Conservation (phyloP, 1,140 invertebrate genomes). For the Laupala kohalensis region DNA sequence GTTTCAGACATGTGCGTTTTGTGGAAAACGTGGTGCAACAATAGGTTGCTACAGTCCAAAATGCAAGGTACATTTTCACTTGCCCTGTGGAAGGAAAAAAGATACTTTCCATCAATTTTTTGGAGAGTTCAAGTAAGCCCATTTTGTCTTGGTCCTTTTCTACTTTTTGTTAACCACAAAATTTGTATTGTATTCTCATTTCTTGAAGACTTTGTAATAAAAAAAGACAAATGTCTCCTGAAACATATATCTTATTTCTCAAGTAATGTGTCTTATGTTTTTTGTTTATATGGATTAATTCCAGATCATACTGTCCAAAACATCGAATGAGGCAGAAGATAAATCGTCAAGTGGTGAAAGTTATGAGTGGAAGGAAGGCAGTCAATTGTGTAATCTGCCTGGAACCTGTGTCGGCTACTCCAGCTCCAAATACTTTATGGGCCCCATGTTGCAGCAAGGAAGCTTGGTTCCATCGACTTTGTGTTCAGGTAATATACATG, state of each 20-base stretch:
- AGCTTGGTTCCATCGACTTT: constrained; percentile 44
- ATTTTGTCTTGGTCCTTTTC: neutral
- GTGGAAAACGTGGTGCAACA: constrained; percentile 43
- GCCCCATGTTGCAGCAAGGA: constrained; percentile 47
- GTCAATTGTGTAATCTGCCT: constrained; percentile 42
- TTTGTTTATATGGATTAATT: neutral
- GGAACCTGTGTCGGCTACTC: constrained; percentile 29
- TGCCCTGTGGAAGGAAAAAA: constrained; percentile 42
- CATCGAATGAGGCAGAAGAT: constrained; percentile 41
- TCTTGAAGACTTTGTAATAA: neutral
- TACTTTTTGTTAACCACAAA: neutral
- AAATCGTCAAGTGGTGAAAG: constrained; percentile 21
- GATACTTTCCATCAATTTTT: constrained; percentile 45
- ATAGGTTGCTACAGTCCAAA: constrained; percentile 40
- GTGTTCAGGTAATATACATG: constrained; percentile 29
- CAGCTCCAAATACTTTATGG: constrained; percentile 33
- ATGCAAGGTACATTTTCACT: constrained; percentile 46
- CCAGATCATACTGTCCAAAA: constrained; percentile 43
- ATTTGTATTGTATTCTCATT: neutral
- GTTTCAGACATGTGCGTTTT: constrained; percentile 41
- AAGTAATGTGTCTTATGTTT: neutral
- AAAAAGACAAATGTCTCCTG: neutral
- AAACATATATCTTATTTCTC: neutral
- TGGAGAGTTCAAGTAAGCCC: constrained; percentile 40
- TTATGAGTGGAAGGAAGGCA: constrained; percentile 20